These are phyloP conservation scores for Melanotaenia boesemani DNA, from an alignment of 2,797 vertebrate species.

Conservation along the genomic window DNA sequence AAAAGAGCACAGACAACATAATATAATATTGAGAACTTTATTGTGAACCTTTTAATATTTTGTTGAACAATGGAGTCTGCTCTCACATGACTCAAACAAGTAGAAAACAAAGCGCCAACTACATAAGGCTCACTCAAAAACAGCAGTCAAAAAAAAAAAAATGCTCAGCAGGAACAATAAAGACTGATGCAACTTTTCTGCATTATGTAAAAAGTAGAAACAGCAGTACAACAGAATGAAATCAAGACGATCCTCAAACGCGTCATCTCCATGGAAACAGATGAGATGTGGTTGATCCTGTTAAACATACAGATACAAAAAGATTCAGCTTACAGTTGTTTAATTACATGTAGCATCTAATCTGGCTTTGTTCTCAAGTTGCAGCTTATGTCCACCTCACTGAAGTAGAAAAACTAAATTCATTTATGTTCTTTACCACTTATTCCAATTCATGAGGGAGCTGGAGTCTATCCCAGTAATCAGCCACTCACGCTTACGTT, in stretches of 20 bases:
- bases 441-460: no score
- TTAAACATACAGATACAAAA: not conserved
- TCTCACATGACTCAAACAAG: not conserved
- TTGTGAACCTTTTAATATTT: conserved; percentile 10
- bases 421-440: no score
- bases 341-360: not conserved
- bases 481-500: no score
- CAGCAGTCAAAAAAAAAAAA: conserved; percentile 15
- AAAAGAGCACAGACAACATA: not conserved
- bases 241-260: conserved; percentile 3
- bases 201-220: conserved; percentile 18
- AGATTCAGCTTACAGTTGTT: not conserved
- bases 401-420: no score
- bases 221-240: conserved; percentile 17
- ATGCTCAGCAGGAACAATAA: conserved; percentile 6
- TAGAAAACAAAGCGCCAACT: conserved; percentile 20
- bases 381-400: no score
- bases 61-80: not conserved
- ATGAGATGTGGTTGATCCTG: not conserved
- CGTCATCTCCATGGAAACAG: not conserved
- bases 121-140: conserved; percentile 5
- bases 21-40: conserved; percentile 28
- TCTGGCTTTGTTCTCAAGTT: not conserved
- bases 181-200: not conserved
- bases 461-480: no score